Evolutionary conservation across 2,113 vertebrate genomes (phyloP).

Genomic region (Grammomys dolichurus): DNA sequence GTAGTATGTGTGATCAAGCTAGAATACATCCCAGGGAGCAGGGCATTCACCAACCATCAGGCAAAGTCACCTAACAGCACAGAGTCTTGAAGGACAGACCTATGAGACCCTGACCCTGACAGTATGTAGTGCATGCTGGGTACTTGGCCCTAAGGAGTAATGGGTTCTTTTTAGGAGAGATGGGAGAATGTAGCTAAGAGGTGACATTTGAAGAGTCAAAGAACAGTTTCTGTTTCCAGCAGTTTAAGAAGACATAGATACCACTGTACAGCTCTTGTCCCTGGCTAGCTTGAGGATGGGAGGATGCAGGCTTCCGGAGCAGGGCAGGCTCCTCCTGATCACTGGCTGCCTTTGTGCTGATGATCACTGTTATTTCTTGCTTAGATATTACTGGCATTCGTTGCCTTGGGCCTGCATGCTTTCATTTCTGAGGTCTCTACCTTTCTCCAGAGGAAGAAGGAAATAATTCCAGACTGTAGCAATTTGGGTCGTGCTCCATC

Average conservation of each 20-base stretch:
- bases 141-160: background rate
- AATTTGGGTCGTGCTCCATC: background rate
- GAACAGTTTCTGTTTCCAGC: background rate
- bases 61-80: background rate
- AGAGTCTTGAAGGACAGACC: background rate
- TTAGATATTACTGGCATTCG: background rate
- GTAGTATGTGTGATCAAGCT: background rate
- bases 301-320: background rate
- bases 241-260: background rate
- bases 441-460: background rate
- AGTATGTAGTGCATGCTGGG: background rate
- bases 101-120: no score
- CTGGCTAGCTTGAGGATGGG: no score
- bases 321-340: accelerated
- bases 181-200: background rate
- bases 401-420: background rate
- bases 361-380: background rate
- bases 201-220: background rate
- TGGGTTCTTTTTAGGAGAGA: background rate
- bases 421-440: background rate
- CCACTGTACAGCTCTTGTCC: background rate
- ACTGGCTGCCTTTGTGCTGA: background rate
- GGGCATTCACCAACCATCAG: background rate
- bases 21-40: background rate
- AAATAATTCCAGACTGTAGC: background rate